A percentile compares a stretch with the other conserved stretches of the same genome.
These are phyloP conservation scores for Lordiphosa andalusiaca DNA, from an alignment of 2,888 invertebrate species.

Conservation along the genomic window DNA sequence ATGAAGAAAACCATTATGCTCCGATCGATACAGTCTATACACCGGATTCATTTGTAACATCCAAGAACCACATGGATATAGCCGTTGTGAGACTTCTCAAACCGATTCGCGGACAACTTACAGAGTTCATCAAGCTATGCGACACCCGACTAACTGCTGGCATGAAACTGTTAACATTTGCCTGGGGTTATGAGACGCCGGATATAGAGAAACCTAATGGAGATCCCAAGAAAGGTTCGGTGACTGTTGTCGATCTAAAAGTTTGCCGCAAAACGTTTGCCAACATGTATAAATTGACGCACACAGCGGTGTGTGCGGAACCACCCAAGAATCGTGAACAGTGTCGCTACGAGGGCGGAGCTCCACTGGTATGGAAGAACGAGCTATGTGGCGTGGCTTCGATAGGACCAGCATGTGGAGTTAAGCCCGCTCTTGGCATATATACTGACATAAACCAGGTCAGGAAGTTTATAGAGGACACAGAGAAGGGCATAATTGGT, in stretches of 20 bases:
- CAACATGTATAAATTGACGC: background rate
- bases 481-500: too few species aligned
- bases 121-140: conserved; percentile 37
- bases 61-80: conserved; percentile 15
- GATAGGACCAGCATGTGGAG: conserved; percentile 25
- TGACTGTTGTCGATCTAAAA: background rate
- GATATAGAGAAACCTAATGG: conserved; percentile 4
- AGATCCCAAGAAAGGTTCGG: background rate
- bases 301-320: conserved; percentile 9
- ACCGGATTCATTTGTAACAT: conserved; percentile 9
- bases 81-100: conserved; percentile 26
- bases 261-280: background rate
- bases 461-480: too few species aligned
- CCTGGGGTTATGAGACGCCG: conserved; percentile 31
- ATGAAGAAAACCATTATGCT: background rate
- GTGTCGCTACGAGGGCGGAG: conserved; percentile 34
- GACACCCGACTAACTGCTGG: background rate
- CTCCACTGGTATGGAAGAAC: conserved; percentile 21
- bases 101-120: conserved; percentile 24
- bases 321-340: conserved; percentile 10
- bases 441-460: conserved; percentile 28
- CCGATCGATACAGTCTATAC: conserved; percentile 20
- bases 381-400: conserved; percentile 38
- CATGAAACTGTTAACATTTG: conserved; percentile 7
- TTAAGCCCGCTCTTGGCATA: conserved; percentile 21